Percentiles rank a stretch among this genome's conserved stretches.
Conservation (phyloP, 2,888 invertebrate genomes). For the Ctena decussata region DNA sequence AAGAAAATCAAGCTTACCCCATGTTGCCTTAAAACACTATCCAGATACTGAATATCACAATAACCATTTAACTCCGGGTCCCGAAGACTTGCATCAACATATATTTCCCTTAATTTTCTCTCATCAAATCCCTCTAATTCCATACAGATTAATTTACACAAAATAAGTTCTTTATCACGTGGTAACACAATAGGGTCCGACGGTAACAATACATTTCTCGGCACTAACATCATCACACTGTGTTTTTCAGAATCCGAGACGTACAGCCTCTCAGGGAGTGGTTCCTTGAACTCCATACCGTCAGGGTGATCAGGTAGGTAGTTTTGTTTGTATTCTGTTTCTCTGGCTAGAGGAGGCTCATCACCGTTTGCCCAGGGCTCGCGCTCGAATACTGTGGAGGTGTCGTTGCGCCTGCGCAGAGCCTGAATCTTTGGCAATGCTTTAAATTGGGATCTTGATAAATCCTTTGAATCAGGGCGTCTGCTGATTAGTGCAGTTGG, state of each 20-base stretch:
- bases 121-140: conserved; percentile 73
- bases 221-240: conserved; percentile 62
- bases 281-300: background rate
- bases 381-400: conserved; percentile 78
- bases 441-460: conserved; percentile 65
- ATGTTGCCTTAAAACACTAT: conserved; percentile 64
- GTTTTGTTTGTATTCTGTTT: conserved; percentile 56
- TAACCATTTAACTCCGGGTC: conserved; percentile 75
- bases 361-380: conserved; percentile 71
- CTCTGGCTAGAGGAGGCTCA: conserved; percentile 46
- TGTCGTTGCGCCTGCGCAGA: conserved; percentile 70
- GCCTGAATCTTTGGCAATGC: conserved; percentile 74
- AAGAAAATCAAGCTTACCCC: conserved; percentile 57
- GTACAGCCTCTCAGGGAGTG: conserved; percentile 17
- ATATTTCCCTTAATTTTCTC: conserved; percentile 75
- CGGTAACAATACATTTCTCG: conserved; percentile 74
- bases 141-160: conserved; percentile 71
- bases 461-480: conserved; percentile 77
- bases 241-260: conserved; percentile 42
- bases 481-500: conserved; percentile 58
- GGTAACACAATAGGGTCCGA: conserved; percentile 70
- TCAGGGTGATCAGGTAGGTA: conserved; percentile 25
- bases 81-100: conserved; percentile 77
- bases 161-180: conserved; percentile 72
- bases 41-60: conserved; percentile 75